These are phyloP conservation scores for Bacillus rossius DNA, from an alignment of 1,140 invertebrate species.

Conservation along the genomic window DNA sequence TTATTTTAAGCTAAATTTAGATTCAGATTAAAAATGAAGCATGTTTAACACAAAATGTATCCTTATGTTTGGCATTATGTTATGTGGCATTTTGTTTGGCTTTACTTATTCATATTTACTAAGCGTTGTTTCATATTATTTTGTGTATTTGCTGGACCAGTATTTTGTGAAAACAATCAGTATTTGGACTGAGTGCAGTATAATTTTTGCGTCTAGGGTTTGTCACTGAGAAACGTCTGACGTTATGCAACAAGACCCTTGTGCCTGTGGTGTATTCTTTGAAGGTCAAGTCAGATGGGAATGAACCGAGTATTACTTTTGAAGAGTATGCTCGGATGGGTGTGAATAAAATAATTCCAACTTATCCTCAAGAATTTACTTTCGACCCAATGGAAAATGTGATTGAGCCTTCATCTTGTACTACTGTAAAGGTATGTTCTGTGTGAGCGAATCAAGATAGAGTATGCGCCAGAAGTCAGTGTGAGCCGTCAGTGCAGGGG, in stretches of 20 bases:
- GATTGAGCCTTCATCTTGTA: constrained; percentile 24
- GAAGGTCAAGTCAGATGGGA: constrained; percentile 33
- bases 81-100: too few species aligned
- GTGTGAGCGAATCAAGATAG: not conserved
- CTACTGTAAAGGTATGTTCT: constrained; percentile 29
- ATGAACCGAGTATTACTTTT: constrained; percentile 27
- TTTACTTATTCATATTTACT: too few species aligned
- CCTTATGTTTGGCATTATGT: too few species aligned
- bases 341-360: constrained; percentile 27
- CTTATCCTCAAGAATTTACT: constrained; percentile 34
- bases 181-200: too few species aligned
- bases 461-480: not conserved
- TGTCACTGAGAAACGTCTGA: constrained; percentile 23
- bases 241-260: constrained; percentile 33
- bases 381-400: constrained; percentile 22
- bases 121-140: too few species aligned
- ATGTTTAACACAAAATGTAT: too few species aligned
- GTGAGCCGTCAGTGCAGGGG: too few species aligned
- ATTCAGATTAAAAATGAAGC: too few species aligned
- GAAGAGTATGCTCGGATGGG: constrained; percentile 28
- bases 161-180: too few species aligned
- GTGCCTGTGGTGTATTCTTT: constrained; percentile 31
- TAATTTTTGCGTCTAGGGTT: constrained; percentile 31
- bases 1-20: too few species aligned
- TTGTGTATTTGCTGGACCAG: too few species aligned